These are phyloP conservation scores for Andricus quercusramuli DNA, from an alignment of 2,888 invertebrate species.

Conservation along the genomic window DNA sequence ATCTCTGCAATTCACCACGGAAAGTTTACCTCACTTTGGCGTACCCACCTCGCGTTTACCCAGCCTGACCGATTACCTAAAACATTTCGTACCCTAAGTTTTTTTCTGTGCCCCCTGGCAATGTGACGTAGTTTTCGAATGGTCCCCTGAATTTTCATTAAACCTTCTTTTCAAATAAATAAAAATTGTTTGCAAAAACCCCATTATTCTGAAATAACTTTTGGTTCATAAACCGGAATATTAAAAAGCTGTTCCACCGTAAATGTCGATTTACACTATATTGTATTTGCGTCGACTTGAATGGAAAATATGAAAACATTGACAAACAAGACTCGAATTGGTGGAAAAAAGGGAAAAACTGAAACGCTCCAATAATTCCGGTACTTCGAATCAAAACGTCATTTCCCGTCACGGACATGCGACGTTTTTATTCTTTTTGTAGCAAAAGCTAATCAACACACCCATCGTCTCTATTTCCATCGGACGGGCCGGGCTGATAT, in stretches of 20 bases:
- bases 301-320: slow-evolving; percentile 30
- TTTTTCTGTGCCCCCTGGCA: too few relatives aligned
- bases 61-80: too few relatives aligned
- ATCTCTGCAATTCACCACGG: too few relatives aligned
- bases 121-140: too few relatives aligned
- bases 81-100: too few relatives aligned
- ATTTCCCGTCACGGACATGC: slow-evolving; percentile 21
- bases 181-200: too few relatives aligned
- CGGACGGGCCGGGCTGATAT: not conserved
- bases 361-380: slow-evolving; percentile 24
- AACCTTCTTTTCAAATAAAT: too few relatives aligned
- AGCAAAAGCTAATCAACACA: slow-evolving; percentile 26
- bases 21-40: too few relatives aligned
- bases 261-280: not conserved
- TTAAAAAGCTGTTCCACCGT: not conserved
- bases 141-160: too few relatives aligned
- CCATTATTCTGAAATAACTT: not conserved
- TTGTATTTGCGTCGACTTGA: not conserved
- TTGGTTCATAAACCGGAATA: not conserved
- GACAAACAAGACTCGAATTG: slow-evolving; percentile 21
- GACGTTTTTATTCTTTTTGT: slow-evolving; percentile 21
- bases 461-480: not conserved
- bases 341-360: slow-evolving; percentile 12
- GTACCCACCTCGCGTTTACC: too few relatives aligned
- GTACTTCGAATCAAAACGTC: slow-evolving; percentile 20